Conservation (phyloP, 2,113 vertebrate genomes). For the Drymodes brunneopygia region DNA sequence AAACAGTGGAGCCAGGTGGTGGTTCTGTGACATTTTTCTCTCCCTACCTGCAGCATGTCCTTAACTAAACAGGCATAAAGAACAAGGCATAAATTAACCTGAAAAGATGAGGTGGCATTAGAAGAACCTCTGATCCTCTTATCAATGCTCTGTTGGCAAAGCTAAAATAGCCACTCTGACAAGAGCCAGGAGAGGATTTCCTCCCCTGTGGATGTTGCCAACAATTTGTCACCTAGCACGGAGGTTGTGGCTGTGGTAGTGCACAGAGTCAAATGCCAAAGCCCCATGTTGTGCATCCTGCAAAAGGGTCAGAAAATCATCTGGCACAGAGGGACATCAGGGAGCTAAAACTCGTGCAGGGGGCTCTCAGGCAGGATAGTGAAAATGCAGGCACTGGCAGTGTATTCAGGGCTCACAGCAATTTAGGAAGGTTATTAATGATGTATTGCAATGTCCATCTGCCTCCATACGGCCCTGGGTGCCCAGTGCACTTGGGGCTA, state of each 20-base stretch:
- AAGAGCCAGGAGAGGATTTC: constrained; percentile 4
- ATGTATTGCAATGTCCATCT: background rate
- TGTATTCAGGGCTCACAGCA: background rate
- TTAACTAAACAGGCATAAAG: constrained; percentile 35
- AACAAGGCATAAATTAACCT: constrained; percentile 37
- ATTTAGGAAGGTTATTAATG: background rate
- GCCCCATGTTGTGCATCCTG: background rate
- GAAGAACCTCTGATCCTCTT: background rate
- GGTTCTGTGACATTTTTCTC: background rate
- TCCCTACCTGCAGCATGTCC: background rate
- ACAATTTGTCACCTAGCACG: background rate
- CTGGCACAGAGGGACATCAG: background rate
- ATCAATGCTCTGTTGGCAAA: background rate
- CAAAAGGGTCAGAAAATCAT: background rate
- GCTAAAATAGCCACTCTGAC: background rate
- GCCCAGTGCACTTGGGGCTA: background rate
- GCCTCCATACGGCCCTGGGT: background rate
- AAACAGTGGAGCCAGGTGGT: constrained; percentile 11
- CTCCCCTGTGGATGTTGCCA: background rate
- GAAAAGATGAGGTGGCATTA: background rate
- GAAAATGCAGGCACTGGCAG: background rate
- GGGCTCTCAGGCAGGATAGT: background rate
- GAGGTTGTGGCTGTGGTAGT: background rate
- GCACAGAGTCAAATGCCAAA: background rate
- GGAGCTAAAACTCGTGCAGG: background rate